Evolutionary conservation across 1,140 invertebrate species (phyloP).

Genomic region (Panagrolaimus sp.): DNA sequence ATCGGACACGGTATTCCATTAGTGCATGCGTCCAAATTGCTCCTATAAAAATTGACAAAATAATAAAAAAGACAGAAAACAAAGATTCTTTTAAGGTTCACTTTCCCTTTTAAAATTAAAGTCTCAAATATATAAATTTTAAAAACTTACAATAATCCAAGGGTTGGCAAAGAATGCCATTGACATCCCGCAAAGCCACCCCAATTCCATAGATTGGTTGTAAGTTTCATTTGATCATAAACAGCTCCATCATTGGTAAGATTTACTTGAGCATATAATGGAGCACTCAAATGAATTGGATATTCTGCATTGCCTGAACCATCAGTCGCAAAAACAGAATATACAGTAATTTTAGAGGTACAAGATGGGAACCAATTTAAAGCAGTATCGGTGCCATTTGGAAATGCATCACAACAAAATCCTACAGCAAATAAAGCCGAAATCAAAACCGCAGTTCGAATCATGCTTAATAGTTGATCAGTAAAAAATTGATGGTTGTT

Average conservation of each 20-base stretch:
- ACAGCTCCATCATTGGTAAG: slow-evolving; percentile 14
- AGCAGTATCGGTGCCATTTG: slow-evolving; percentile 26
- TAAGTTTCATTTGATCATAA: too few relatives aligned
- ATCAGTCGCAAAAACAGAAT: slow-evolving; percentile 3
- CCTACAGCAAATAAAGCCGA: neutral
- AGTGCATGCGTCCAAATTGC: neutral
- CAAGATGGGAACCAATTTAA: slow-evolving; percentile 28
- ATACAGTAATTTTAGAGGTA: slow-evolving; percentile 5
- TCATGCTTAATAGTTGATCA: neutral
- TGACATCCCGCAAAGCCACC: slow-evolving; percentile 28
- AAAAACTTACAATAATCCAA: slow-evolving; percentile 20
- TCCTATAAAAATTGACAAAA: too few relatives aligned
- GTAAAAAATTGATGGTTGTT: neutral
- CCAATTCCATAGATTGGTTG: too few relatives aligned
- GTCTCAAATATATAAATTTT: too few relatives aligned
- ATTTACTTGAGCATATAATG: slow-evolving; percentile 26
- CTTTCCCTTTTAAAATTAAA: too few relatives aligned
- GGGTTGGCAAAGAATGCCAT: slow-evolving; percentile 31
- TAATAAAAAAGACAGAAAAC: too few relatives aligned
- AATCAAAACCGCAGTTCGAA: neutral
- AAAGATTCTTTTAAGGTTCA: too few relatives aligned
- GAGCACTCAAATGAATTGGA: slow-evolving; percentile 21
- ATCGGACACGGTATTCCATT: slow-evolving; percentile 32
- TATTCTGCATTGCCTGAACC: slow-evolving; percentile 21
- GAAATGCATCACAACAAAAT: slow-evolving; percentile 22